Evolutionary conservation across 1,140 invertebrate species (phyloP), one percentile per base, ranked within the genome.

Genomic region (Babylonia areolata): DNA sequence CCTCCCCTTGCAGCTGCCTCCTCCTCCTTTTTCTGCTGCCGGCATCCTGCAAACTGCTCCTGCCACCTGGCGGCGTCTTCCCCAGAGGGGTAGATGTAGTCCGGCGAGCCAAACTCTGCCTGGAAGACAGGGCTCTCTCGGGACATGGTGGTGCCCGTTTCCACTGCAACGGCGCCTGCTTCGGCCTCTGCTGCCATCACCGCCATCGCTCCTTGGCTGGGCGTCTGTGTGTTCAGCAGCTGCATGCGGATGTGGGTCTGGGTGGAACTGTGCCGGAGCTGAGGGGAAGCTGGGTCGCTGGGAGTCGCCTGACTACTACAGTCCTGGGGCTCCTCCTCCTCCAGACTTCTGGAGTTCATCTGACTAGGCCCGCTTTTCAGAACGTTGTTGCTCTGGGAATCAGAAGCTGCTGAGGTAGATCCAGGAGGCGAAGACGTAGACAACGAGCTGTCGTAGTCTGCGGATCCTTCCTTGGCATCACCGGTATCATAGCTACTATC

Each of bases 21-120:
- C 71, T 35, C 33, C 1, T 37, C 20, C 37, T 77, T 17, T 6
- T 6, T 33, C 71, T 73, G 2, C 69, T 73, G 12, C 31, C 71
- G 6, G n/a, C n/a, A n/a, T 2, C 20, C 20, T 11, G 12, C 33
- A 37, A 73, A 73, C 71, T 31, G 12, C 37, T 77, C 15, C 37
- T 77, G 75, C 75, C 37, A 40, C 37, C 20, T 77, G 2, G 15
- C 17, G 37, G 3, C 6, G 37, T 35, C 6, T 3, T 12, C 37
- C 3, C 5, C n/a, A 2, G 33, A 5, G 2, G 37, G 35, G 75
- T 40, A 40, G 15, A 23, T 37, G 39, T 77, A 77, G 28, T 28
- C 64, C 33, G 54, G 33, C 33, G 81, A 82, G 2, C 81, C 81
- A 69, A 82, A 82, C 39, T 82, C 81, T 9, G 35, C 39, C 35